Conservation (phyloP, 1,140 invertebrate species). For the Bombus superbus region DNA sequence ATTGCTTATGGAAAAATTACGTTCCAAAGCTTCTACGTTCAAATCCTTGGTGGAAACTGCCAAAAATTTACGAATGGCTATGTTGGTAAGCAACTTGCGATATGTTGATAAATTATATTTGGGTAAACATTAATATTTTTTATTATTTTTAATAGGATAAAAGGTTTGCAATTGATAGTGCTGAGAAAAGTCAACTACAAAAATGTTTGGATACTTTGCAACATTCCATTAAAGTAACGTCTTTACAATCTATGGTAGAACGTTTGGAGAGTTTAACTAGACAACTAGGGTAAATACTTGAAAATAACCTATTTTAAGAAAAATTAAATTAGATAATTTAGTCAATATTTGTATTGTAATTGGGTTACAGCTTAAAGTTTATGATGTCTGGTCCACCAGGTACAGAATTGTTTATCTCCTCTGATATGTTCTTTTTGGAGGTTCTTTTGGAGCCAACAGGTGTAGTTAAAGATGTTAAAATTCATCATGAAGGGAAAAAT, state of each 20-base stretch:
- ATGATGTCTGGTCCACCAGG: constrained; percentile 88
- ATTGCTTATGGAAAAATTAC: constrained; percentile 94
- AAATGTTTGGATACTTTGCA: constrained; percentile 96
- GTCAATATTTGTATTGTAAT: constrained; percentile 31
- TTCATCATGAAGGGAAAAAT: constrained; percentile 93
- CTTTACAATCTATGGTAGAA: constrained; percentile 95
- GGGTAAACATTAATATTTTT: constrained; percentile 1
- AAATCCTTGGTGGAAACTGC: constrained; percentile 92
- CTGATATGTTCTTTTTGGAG: constrained; percentile 98
- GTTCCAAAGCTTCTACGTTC: constrained; percentile 88
- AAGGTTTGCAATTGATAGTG: constrained; percentile 90
- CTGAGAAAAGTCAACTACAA: constrained; percentile 92
- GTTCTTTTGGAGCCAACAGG: constrained; percentile 92
- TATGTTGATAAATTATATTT: neutral
- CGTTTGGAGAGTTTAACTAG: constrained; percentile 94
- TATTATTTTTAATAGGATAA: constrained; percentile 87
- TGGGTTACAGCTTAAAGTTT: constrained; percentile 88
- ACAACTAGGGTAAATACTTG: constrained; percentile 88
- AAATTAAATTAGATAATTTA: neutral
- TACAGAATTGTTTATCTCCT: constrained; percentile 94
- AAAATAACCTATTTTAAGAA: neutral
- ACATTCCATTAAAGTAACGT: constrained; percentile 96
- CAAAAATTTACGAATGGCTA: constrained; percentile 91
- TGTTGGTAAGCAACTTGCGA: constrained; percentile 86
- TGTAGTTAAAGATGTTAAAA: constrained; percentile 95